Evolutionary conservation across 2,113 vertebrate genomes (phyloP), one percentile per base, ranked within the genome.

Genomic region (Gulo gulo): DNA sequence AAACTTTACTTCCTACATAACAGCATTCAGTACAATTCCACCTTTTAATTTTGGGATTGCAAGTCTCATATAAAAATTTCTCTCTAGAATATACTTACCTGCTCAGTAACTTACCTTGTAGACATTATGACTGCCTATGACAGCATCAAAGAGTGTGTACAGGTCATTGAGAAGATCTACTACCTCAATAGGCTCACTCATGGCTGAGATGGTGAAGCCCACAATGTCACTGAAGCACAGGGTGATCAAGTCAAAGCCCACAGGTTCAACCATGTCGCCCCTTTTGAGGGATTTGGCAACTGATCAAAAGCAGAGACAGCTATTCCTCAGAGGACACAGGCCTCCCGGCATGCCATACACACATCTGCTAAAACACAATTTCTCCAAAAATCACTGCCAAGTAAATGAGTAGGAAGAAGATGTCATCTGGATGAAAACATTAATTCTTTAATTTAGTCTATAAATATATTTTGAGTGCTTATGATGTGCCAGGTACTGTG

Each of bases 91-190:
- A 36, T 45, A 87, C 83, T 90, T 95, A 6, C 16, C n/a, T 74
- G 50, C 4, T 95, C 76, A 65, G 36, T 84, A 65, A 67, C 98
- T 98, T 96, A 99, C 99, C 99, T 99, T 99, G 97, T 99, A 99
- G 96, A 99, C 99, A 42, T 99, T 99, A 1, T 99, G 99, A 97
- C 99, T 99, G 88, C 99, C 98, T 95, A 99, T 99, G 97, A 99
- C 99, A 0, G 99, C 99, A 81, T 99, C 99, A 67, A 99, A 99
- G 11, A 99, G 98, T 0, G 99, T 99, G 97, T 99, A 99, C 89
- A 99, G 99, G 89, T 99, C 99, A 80, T 99, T 99, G 57, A 99
- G 99, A 79, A 99, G 99, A 98, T 99, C 99, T 7, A 99, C 99
- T 86, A 99, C 99, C 97, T 99, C 99, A 26, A 99, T 99, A 88